Evolutionary conservation across 2,888 invertebrate genomes (phyloP), one percentile per base, ranked within the genome.

Genomic region (Mechanitis mazaeus): DNA sequence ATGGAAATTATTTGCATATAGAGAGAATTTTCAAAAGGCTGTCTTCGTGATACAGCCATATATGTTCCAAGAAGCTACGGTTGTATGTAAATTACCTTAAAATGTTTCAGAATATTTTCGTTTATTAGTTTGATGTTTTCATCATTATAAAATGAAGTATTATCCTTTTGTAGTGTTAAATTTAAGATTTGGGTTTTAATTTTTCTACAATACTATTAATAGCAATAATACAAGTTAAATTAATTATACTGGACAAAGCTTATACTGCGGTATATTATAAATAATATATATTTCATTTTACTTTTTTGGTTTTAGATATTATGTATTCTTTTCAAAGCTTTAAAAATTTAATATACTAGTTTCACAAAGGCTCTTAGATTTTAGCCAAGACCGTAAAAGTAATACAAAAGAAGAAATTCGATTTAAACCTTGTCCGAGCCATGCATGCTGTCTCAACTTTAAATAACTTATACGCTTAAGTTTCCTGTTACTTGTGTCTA

Each of bases 1-100:
- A 66, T 71, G 77, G 76, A 80, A 79, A 83, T 84, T 79, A 85
- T 86, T 86, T 84, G 79, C 85, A 85, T 85, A 85, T 82, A 85
- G 79, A 85, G 80, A 81, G 84, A 76, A 58, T 65, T 65, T 65
- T 60, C 56, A 45, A 58, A 60, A 63, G 61, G 58, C 58, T 56
- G 54, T 55, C 65, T 67, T 46, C 53, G 58, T 63, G 59, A 53
- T 61, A 65, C 45, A 55, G 56, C 33, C 56, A 20, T 35, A 59
- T 59, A 53, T 54, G 42, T 42, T 38, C 54, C 33, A 54, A 57
- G 45, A 57, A 42, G 38, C 12, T 11, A 45, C 35, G 54, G 33
- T 45, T 63, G 28, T 33, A 42, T 42, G 55, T 57, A 63, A 60
- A 58, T 63, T 58, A 55, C 35, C 38, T 55, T 28, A 33, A 60